These are phyloP conservation scores for Endotricha flammealis DNA, from an alignment of 2,888 invertebrate species.

Conservation along the genomic window DNA sequence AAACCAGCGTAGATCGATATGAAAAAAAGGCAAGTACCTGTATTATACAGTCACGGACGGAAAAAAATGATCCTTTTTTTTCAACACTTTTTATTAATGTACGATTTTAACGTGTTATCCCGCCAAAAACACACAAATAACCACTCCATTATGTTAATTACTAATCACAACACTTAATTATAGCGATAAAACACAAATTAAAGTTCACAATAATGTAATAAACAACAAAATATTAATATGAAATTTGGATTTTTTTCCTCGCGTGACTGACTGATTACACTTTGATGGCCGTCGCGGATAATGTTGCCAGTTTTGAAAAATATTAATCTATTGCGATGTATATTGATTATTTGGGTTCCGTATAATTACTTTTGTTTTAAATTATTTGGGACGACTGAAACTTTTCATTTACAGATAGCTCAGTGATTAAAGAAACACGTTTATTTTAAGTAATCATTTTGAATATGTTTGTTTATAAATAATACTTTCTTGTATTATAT, in stretches of 20 bases:
- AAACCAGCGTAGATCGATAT: constrained; percentile 48
- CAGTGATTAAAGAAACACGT: no score
- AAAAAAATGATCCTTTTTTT: constrained; percentile 53
- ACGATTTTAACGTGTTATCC: constrained; percentile 17
- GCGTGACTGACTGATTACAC: constrained; percentile 45
- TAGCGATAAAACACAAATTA: constrained; percentile 10
- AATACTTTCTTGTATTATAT: no score
- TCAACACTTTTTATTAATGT: constrained; percentile 21
- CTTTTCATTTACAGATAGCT: no score
- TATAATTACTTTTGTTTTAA: no score
- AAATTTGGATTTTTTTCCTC: constrained; percentile 45
- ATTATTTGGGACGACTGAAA: no score
- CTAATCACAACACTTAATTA: constrained; percentile 13
- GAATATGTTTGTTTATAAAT: no score
- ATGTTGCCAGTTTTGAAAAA: constrained; percentile 33
- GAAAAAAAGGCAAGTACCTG: constrained; percentile 50
- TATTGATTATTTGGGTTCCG: neutral
- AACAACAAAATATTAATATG: constrained; percentile 34
- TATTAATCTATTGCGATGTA: constrained; percentile 2
- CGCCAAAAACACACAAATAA: constrained; percentile 11
- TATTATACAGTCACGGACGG: constrained; percentile 26
- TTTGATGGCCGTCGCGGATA: constrained; percentile 44
- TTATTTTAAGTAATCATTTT: no score
- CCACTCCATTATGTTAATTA: constrained; percentile 8
- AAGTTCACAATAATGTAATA: constrained; percentile 28